Conservation (phyloP, 2,797 vertebrate genomes). For the Parauchenoglanis punctatus region DNA sequence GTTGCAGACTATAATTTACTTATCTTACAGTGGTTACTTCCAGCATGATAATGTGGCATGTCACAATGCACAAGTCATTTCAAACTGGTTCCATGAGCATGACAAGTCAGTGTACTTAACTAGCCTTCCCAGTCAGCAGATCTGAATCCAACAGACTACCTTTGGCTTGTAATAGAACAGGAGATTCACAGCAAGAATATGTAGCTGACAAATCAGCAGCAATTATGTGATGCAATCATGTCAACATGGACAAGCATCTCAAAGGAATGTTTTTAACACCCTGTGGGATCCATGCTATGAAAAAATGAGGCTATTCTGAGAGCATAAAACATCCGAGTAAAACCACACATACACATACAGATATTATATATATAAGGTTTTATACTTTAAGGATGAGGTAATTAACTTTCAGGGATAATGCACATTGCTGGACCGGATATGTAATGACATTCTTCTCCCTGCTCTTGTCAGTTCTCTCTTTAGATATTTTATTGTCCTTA, state of each 20-base stretch:
- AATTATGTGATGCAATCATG: conserved; percentile 4
- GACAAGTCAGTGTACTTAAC: conserved; percentile 11
- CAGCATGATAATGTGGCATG: neutral
- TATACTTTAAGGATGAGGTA: neutral
- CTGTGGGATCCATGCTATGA: neutral
- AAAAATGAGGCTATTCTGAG: neutral
- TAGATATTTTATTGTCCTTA: conserved; percentile 33
- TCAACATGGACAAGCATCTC: neutral
- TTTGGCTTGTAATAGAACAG: neutral
- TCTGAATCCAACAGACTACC: neutral
- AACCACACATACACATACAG: neutral
- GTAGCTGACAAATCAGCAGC: neutral
- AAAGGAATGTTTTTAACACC: neutral
- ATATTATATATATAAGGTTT: neutral
- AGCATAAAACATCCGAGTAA: neutral
- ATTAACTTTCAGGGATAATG: conserved; percentile 45
- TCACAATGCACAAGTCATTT: neutral
- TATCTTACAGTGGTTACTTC: neutral
- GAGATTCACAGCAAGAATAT: conserved; percentile 15
- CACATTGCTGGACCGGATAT: conserved; percentile 42
- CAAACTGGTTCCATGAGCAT: conserved; percentile 3
- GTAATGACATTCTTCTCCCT: conserved; percentile 33
- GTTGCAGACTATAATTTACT: neutral
- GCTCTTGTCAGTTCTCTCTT: conserved; percentile 21
- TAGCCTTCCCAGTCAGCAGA: neutral